These are phyloP conservation scores for Xanthia togata DNA, from an alignment of 2,888 invertebrate species.

Conservation along the genomic window DNA sequence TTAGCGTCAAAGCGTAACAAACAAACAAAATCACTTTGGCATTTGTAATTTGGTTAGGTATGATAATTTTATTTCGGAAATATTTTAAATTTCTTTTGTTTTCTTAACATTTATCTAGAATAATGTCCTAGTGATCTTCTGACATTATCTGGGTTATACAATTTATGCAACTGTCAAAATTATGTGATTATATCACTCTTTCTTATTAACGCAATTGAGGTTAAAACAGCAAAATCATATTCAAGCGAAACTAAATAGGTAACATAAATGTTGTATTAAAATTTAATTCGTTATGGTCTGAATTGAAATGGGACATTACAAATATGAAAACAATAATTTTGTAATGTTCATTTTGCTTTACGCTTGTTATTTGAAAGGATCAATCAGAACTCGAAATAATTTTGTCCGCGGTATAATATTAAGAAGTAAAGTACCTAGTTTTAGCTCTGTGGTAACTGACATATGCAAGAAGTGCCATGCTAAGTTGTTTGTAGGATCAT, in stretches of 20 bases:
- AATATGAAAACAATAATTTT: conserved; percentile 23
- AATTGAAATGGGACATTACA: conserved; percentile 32
- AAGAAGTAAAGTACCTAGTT: not conserved
- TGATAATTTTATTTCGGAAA: not conserved
- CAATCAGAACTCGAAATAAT: not conserved
- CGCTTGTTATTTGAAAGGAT: not conserved
- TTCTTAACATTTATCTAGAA: not conserved
- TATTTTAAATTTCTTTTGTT: not conserved
- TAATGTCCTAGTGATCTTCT: conserved; percentile 20
- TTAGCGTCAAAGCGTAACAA: no score
- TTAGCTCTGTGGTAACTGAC: not conserved
- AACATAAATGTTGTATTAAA: conserved; percentile 34
- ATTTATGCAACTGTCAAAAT: conserved; percentile 10
- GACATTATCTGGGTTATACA: not conserved
- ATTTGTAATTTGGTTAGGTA: no score
- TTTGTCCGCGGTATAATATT: not conserved
- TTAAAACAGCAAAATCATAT: conserved; percentile 11
- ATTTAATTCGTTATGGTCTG: conserved; percentile 22
- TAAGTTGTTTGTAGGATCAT: not conserved
- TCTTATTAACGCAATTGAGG: not conserved
- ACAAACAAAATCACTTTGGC: no score
- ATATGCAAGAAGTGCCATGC: not conserved
- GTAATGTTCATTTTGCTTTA: not conserved
- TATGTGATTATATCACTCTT: conserved; percentile 2
- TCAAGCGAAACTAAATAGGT: conserved; percentile 33